Conservation (phyloP, 2,113 vertebrate genomes). For the Atrichornis clamosus region DNA sequence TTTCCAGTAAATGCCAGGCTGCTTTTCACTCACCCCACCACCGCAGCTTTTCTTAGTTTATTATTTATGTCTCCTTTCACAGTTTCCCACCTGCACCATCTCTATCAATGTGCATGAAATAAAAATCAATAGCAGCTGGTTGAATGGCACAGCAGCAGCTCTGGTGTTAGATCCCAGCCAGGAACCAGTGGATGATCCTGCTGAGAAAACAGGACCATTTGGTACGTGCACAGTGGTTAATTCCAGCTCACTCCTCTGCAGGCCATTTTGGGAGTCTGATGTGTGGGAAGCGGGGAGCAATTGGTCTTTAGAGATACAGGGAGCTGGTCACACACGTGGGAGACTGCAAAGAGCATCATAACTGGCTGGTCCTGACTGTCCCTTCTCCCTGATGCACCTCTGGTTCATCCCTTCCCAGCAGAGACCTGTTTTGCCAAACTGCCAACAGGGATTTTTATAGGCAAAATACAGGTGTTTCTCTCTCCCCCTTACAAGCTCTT, state of each 20-base stretch:
- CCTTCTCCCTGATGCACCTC: background rate
- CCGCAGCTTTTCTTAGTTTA: background rate
- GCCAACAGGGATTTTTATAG: background rate
- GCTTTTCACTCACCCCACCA: background rate
- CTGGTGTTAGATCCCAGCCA: background rate
- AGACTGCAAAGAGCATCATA: background rate
- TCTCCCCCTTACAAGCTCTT: background rate
- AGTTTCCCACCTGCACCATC: slow-evolving; percentile 11
- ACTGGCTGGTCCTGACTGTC: background rate
- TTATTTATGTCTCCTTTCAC: slow-evolving; percentile 27
- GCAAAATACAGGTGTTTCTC: background rate
- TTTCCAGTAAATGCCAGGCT: slow-evolving; percentile 26
- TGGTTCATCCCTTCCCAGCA: background rate
- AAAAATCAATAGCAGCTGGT: slow-evolving; percentile 29
- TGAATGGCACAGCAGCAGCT: background rate
- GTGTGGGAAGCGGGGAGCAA: background rate
- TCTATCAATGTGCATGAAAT: background rate
- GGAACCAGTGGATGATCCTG: background rate
- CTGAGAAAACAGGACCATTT: background rate
- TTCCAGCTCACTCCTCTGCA: background rate
- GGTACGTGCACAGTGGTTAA: background rate
- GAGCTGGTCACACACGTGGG: background rate
- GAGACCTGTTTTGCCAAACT: background rate
- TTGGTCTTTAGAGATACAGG: background rate
- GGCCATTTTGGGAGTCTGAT: background rate